Evolutionary conservation across 2,888 invertebrate genomes (phyloP), one percentile per base, ranked within the genome.

Genomic region (Cheilosia urbana): DNA sequence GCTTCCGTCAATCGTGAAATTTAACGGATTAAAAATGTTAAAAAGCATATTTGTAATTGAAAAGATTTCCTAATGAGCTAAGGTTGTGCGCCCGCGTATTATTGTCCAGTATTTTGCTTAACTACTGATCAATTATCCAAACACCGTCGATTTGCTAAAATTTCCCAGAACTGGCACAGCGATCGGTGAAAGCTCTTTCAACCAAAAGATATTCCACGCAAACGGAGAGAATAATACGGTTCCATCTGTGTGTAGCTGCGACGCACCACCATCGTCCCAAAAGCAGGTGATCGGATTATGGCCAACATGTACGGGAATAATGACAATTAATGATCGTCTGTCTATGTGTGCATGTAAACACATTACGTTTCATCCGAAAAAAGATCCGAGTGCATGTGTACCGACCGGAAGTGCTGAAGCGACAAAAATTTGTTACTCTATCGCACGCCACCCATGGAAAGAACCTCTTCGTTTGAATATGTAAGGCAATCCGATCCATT

Each of bases 311-410:
- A 76, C 71, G 58, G 71, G 37, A 83, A 68, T 73, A 75, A 84
- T 79, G 58, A 65, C 58, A 80, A 75, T 84, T 71, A 80, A 75
- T 80, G 80, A 80, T 84, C 65, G 63, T 78, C 49, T 72, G 66
- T 66, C 47, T 13, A 27, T 15, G 40, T 13, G 17, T 62, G 19
- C 55, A 51, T 66, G 40, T 27, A 19, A 42, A 27, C 42, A 71
- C 57, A 60, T 79, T 58, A 73, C 51, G 42, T 60, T 68, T 57
- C 34, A n/a, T 63, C 45, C 62, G 49, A 63, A 55, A 55, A 45
- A 45, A 42, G 9, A n/a, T 34, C 51, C 19, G 57, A 57, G n/a
- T 55, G 15, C 15, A 24, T 63, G 21, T 47, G 27, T 47, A 62
- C 21, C 47, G 51, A 78, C 83, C 80, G 84, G 80, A 85, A 85